These are phyloP conservation scores for Drosophila subobscura DNA, from an alignment of 1,140 invertebrate species.

Conservation along the genomic window DNA sequence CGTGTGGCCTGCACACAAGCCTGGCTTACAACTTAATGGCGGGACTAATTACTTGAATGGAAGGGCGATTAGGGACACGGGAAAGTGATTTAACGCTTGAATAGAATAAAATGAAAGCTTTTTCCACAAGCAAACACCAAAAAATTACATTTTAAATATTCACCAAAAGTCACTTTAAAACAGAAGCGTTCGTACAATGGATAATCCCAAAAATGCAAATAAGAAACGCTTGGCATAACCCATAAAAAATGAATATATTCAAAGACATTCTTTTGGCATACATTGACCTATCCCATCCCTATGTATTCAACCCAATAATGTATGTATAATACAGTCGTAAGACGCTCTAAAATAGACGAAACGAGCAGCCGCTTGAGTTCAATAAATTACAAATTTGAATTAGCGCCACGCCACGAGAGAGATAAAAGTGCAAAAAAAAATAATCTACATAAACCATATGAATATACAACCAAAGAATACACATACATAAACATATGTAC, in stretches of 20 bases:
- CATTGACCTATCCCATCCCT: slow-evolving; percentile 21
- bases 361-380: slow-evolving; percentile 56
- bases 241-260: slow-evolving; percentile 18
- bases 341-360: slow-evolving; percentile 19
- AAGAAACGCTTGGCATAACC: neutral
- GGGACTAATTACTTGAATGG: slow-evolving; percentile 6
- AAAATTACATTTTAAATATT: neutral
- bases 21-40: slow-evolving; percentile 37
- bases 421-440: slow-evolving; percentile 35
- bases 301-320: slow-evolving; percentile 7
- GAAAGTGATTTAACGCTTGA: neutral
- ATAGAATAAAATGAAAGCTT: neutral
- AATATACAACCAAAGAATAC: slow-evolving; percentile 11
- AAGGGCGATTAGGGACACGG: neutral
- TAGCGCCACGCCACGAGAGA: slow-evolving; percentile 38
- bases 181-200: too few species aligned
- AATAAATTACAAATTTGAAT: slow-evolving; percentile 63
- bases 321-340: slow-evolving; percentile 36
- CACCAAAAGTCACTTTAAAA: too few species aligned
- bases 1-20: slow-evolving; percentile 21
- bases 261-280: slow-evolving; percentile 13
- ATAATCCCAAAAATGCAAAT: slow-evolving; percentile 1
- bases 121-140: neutral
- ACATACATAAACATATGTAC: slow-evolving; percentile 9
- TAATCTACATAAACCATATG: slow-evolving; percentile 50